Evolutionary conservation across 1,140 invertebrate genomes (phyloP).

Genomic region (Drosophila arawakana): DNA sequence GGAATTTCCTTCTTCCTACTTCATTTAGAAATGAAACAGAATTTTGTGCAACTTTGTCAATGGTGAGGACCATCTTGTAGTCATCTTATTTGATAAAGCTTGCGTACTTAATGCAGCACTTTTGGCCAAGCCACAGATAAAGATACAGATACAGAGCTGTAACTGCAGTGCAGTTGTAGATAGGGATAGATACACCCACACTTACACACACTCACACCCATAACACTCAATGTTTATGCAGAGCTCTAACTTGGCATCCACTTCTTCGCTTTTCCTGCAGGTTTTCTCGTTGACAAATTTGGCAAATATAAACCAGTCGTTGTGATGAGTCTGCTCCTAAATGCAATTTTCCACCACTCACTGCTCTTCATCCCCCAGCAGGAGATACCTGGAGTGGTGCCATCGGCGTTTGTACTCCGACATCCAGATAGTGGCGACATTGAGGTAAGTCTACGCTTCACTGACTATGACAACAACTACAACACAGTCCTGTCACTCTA

Average conservation of each 20-base stretch:
- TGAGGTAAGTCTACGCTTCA: slow-evolving; percentile 85
- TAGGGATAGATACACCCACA: slow-evolving; percentile 5
- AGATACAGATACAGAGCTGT: slow-evolving; percentile 7
- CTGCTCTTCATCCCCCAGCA: slow-evolving; percentile 90
- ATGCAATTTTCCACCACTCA: slow-evolving; percentile 90
- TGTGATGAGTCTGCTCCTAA: slow-evolving; percentile 89
- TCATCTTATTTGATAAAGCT: slow-evolving; percentile 54
- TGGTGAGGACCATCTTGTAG: slow-evolving; percentile 25
- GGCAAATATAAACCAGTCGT: slow-evolving; percentile 92
- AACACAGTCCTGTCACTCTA: too few species aligned
- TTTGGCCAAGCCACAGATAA: slow-evolving; percentile 19
- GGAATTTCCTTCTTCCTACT: neutral
- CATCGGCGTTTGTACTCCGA: slow-evolving; percentile 89
- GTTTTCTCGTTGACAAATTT: slow-evolving; percentile 92
- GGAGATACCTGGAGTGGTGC: slow-evolving; percentile 89
- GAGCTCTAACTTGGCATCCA: slow-evolving; percentile 9
- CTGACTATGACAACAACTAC: neutral
- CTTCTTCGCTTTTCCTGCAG: slow-evolving; percentile 77
- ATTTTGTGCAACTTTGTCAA: slow-evolving; percentile 37
- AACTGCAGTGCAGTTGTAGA: slow-evolving; percentile 4
- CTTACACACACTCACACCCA: neutral
- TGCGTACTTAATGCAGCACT: slow-evolving; percentile 37
- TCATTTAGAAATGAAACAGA: neutral
- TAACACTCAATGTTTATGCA: slow-evolving; percentile 2
- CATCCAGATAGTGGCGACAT: slow-evolving; percentile 88